Base-by-base conservation (phyloP, 2,888 invertebrate species). In the Drosophila recens region DNA sequence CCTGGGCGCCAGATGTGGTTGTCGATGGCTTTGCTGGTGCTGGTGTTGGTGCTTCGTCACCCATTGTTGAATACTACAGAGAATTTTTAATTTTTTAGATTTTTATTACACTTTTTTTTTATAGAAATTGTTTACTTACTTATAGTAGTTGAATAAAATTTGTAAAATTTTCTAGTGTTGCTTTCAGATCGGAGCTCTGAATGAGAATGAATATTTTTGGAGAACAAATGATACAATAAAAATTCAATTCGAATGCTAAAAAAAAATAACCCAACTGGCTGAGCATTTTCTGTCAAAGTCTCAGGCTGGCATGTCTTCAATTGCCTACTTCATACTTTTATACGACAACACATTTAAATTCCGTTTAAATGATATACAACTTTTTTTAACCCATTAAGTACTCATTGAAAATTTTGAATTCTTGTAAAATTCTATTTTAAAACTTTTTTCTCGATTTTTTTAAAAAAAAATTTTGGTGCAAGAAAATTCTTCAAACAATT, bases 1-100 rank as follows among this genome's bases (percentile, higher is more conserved):
- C 51, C 5, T 43, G 33, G 1, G 67, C 83, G 2, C 68, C 80
- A 0, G 56, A 11, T 1, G 72, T 81, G 2, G 79, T 71, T 0
- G 78, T 54, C 0, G 13, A 4, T 0, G 17, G 8, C 4, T 17
- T 0, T 8, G 5, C 53, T 1, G 49, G 17, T 13, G 53, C 11
- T 8, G 40, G 6, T 0, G 9, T 27, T 0, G 2, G 40, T 0
- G 0, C 20, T 8, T 53, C 46, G 0, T 57, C 66, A 30, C 4
- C 40, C 72, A 72, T 68, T 43, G 1, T 53, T 4, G 20, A 20
- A 30, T 30, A 30, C 43, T 57, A 20, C 20, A 36, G 6, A 38
- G 36, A 6, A 6, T 38, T 33, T 10, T 38, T n/a, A n/a, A n/a
- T 8, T 15, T 10, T 15, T 8, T 0, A 20, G 20, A 20, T 27